phyloP scores from a whole-genome alignment of 1,140 invertebrate genomes.

The Caenorhabditis briggsae region DNA sequence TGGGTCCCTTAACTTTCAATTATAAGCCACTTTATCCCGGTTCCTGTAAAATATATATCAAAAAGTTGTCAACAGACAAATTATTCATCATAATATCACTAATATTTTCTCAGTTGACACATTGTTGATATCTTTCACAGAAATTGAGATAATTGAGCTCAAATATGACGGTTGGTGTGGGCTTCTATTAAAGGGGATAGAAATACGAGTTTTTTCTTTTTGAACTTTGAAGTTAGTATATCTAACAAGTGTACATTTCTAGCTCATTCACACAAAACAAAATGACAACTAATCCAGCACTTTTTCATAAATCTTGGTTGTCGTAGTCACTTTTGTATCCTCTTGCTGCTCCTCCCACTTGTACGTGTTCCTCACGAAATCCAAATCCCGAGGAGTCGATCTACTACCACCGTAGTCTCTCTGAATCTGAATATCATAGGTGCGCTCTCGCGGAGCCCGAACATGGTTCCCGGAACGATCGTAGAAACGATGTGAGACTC shows the following conservation, averaged over 20 bases:
- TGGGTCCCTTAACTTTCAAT: too few species aligned
- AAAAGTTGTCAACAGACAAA: too few species aligned
- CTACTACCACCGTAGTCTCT: constrained; percentile 61
- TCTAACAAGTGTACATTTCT: constrained; percentile 10
- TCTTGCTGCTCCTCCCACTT: constrained; percentile 80
- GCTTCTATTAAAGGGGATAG: too few species aligned
- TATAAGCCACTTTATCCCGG: too few species aligned
- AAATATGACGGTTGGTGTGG: too few species aligned
- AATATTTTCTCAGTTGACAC: too few species aligned
- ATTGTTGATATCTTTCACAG: too few species aligned
- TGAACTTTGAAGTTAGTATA: background rate
- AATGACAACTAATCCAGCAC: constrained; percentile 22
- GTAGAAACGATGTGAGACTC: constrained; percentile 64
- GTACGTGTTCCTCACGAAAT: constrained; percentile 83
- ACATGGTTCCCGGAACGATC: constrained; percentile 66
- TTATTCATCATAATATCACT: too few species aligned
- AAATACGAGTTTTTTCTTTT: background rate
- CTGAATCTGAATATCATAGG: constrained; percentile 63
- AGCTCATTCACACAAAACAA: constrained; percentile 37
- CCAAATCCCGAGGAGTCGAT: constrained; percentile 61
- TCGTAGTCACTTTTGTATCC: constrained; percentile 48
- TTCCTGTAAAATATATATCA: too few species aligned
- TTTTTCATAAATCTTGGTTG: constrained; percentile 42
- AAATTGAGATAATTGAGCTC: too few species aligned
- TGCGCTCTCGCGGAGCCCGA: constrained; percentile 64